Percentiles rank a stretch among this genome's conserved stretches.
Conservation (phyloP, 2,113 vertebrate genomes). For the Nipponia nippon region DNA sequence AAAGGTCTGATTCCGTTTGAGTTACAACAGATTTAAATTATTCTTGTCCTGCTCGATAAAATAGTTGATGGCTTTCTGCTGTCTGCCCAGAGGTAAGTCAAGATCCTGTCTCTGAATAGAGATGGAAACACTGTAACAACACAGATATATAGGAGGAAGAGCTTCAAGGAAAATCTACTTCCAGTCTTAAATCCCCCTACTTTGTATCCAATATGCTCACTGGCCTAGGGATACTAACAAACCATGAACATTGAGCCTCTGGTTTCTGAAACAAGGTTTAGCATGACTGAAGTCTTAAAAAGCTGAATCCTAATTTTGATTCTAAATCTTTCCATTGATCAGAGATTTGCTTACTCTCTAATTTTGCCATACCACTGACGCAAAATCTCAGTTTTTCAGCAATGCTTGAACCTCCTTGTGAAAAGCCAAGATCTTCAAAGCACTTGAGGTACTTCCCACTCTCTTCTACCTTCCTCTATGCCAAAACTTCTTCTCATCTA, state of each 20-base stretch:
- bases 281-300: neutral
- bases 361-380: neutral
- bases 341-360: neutral
- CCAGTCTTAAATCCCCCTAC: neutral
- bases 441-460: neutral
- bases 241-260: neutral
- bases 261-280: neutral
- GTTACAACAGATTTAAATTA: neutral
- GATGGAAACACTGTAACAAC: neutral
- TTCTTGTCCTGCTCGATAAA: neutral
- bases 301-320: neutral
- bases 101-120: neutral
- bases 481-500: neutral
- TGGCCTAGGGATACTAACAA: neutral
- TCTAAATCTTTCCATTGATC: neutral
- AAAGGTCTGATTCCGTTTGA: neutral
- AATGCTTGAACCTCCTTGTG: neutral
- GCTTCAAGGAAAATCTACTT: neutral
- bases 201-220: neutral
- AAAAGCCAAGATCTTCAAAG: neutral
- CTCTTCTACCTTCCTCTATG: neutral
- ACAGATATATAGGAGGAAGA: neutral
- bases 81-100: neutral
- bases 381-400: neutral
- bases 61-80: neutral